A percentile compares a stretch with the other conserved stretches of the same genome.
phyloP scores from a whole-genome alignment of 1,140 invertebrate species.

The Papilio polytes region DNA sequence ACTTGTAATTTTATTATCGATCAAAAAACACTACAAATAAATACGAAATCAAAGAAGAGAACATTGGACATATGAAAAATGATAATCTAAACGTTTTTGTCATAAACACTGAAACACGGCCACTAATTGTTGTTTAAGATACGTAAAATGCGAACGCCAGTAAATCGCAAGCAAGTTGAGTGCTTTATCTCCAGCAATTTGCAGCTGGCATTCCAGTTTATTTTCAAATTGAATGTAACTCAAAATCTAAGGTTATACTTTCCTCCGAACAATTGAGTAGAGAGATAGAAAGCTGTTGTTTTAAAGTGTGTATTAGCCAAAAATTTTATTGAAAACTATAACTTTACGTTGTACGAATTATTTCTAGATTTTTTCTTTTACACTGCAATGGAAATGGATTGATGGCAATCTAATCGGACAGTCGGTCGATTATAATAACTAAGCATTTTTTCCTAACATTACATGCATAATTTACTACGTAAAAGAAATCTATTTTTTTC shows the following conservation, averaged over 20 bases:
- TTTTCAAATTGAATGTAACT: background rate
- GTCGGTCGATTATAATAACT: too few species aligned
- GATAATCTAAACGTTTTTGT: too few species aligned
- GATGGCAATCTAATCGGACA: too few species aligned
- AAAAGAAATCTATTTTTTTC: too few species aligned
- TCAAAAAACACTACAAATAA: too few species aligned
- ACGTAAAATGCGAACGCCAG: conserved; percentile 18
- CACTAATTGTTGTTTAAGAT: conserved; percentile 25
- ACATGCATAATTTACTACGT: background rate
- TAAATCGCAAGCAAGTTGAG: background rate
- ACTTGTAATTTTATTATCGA: background rate
- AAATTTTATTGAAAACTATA: too few species aligned
- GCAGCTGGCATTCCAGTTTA: conserved; percentile 8
- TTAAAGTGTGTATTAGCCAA: background rate
- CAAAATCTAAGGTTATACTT: background rate
- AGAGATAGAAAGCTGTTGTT: background rate
- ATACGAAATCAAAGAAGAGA: too few species aligned
- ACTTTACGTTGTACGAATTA: too few species aligned
- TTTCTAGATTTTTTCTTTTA: background rate
- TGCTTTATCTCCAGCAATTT: conserved; percentile 5
- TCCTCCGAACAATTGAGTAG: background rate
- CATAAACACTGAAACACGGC: background rate
- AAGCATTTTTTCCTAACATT: too few species aligned
- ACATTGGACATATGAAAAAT: too few species aligned
- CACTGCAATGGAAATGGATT: too few species aligned